Conservation (phyloP, 2,888 invertebrate species). For the Phymatocera aterrima region DNA sequence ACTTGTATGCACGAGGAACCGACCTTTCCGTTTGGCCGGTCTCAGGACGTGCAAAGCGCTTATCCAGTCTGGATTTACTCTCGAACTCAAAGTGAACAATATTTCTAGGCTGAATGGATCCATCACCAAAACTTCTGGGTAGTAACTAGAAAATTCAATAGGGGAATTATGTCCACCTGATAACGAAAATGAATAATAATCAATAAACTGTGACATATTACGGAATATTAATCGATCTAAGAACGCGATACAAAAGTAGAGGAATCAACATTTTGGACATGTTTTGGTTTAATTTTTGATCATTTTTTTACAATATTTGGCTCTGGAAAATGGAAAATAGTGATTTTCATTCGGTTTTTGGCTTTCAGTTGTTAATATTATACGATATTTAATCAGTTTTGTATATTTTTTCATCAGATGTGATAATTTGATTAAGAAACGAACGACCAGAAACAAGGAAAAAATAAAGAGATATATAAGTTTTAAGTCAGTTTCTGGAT, state of each 20-base stretch:
- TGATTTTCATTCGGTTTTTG: not conserved
- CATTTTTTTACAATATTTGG: no score
- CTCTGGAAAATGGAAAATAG: no score
- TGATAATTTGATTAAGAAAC: no score
- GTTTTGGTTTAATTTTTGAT: no score
- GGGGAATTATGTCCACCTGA: not conserved
- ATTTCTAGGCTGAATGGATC: constrained; percentile 97
- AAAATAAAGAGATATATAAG: no score
- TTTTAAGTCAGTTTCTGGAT: no score
- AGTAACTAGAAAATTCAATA: constrained; percentile 81
- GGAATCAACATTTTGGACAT: not conserved
- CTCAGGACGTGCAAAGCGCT: constrained; percentile 92
- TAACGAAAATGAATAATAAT: not conserved
- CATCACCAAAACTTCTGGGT: constrained; percentile 97
- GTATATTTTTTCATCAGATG: no score
- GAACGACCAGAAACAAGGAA: no score
- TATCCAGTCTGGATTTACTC: constrained; percentile 99
- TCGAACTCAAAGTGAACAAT: constrained; percentile 92
- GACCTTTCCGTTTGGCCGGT: constrained; percentile 82
- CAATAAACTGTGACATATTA: not conserved
- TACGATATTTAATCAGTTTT: no score
- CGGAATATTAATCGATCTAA: not conserved
- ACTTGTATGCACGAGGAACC: constrained; percentile 75
- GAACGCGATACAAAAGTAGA: not conserved
- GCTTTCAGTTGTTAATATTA: no score